These are phyloP conservation scores for Micronycteris hirsuta DNA, from an alignment of 2,113 vertebrate species.

Conservation along the genomic window DNA sequence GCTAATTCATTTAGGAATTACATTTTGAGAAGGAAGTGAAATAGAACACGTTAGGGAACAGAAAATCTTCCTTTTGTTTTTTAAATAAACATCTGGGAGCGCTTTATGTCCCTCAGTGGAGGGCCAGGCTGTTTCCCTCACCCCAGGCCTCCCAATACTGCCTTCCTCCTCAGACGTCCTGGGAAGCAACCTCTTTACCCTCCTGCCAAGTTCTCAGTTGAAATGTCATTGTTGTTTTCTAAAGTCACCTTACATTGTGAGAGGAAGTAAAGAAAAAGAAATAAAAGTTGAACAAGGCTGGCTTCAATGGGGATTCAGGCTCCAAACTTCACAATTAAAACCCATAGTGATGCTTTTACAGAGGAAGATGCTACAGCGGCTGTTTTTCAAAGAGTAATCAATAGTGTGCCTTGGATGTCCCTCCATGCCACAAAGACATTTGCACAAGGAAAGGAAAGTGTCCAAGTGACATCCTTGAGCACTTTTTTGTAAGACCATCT, in stretches of 20 bases:
- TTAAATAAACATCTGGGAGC: not conserved
- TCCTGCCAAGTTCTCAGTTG: slow-evolving; percentile 27
- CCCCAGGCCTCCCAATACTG: not conserved
- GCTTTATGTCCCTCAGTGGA: not conserved
- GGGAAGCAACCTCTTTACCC: slow-evolving; percentile 17
- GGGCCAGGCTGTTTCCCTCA: not conserved
- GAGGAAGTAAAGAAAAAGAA: not conserved
- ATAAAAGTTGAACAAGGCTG: not conserved
- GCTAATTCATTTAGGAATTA: not conserved
- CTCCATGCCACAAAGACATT: not conserved
- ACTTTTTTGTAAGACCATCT: slow-evolving; percentile 3
- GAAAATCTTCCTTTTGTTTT: not conserved
- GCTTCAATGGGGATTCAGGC: not conserved
- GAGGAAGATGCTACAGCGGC: not conserved
- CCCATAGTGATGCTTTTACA: not conserved
- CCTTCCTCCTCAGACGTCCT: not conserved
- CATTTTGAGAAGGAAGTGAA: slow-evolving; percentile 28
- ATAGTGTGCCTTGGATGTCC: not conserved
- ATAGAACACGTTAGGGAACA: not conserved
- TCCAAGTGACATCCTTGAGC: not conserved
- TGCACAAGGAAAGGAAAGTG: not conserved
- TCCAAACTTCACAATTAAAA: slow-evolving; percentile 1
- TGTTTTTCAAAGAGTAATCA: not conserved
- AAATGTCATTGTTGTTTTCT: slow-evolving; percentile 36
- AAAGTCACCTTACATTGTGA: not conserved